phyloP scores from a whole-genome alignment of 2,113 vertebrate genomes.

The Pseudopodoces humilis region DNA sequence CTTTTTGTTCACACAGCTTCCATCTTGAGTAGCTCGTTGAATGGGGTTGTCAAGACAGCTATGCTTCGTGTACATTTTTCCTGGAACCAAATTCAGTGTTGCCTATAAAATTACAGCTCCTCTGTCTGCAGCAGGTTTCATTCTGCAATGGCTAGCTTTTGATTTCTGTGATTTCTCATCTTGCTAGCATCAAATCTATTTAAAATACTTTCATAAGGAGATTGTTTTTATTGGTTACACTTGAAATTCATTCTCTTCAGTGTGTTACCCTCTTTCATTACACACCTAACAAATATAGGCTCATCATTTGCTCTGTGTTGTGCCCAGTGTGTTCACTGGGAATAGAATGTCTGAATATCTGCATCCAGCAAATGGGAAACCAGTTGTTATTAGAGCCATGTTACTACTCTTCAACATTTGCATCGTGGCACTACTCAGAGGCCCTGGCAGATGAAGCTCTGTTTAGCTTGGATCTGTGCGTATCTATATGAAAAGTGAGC shows the following conservation, averaged over 20 bases:
- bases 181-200: background rate
- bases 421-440: accelerated
- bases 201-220: background rate
- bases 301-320: background rate
- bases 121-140: background rate
- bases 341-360: background rate
- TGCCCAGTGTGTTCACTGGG: background rate
- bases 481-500: background rate
- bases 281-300: background rate
- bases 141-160: background rate
- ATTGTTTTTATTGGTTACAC: background rate
- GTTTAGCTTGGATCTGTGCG: background rate
- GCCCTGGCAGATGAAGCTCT: background rate
- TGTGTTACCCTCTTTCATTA: background rate
- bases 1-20: slow-evolving; percentile 43
- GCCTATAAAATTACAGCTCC: background rate
- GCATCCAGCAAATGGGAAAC: background rate
- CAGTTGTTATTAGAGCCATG: background rate
- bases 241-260: background rate
- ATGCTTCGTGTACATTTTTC: slow-evolving; percentile 12
- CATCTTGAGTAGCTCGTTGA: slow-evolving; percentile 39
- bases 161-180: background rate
- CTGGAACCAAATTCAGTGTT: slow-evolving; percentile 16
- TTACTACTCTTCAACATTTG: background rate
- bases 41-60: slow-evolving; percentile 44